Evolutionary conservation across 2,797 vertebrate species (phyloP).

Genomic region (Anguilla megastoma): DNA sequence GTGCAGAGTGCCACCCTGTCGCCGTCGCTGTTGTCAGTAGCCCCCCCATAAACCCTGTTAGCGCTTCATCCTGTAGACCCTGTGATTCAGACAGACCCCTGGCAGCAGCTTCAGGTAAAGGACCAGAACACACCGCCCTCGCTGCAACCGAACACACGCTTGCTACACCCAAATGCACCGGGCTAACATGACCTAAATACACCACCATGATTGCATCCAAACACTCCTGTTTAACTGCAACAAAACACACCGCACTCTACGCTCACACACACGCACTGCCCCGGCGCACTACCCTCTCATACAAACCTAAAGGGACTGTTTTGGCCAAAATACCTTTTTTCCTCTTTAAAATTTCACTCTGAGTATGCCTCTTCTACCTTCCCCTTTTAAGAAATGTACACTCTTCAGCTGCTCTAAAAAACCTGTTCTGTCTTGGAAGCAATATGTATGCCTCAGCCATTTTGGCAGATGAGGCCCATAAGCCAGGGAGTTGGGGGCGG

Average conservation of each 20-base stretch:
- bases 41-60: constrained; percentile 91
- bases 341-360: constrained; percentile 35
- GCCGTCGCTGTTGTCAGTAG: constrained; percentile 86
- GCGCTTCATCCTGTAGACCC: constrained; percentile 89
- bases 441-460: constrained; percentile 18
- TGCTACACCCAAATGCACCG: not conserved
- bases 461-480: not conserved
- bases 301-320: not conserved
- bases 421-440: constrained; percentile 47
- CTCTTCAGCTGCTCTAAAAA: constrained; percentile 32
- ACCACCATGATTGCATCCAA: not conserved
- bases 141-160: constrained; percentile 51
- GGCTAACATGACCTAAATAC: not conserved
- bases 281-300: not conserved
- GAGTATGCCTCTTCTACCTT: constrained; percentile 37
- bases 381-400: constrained; percentile 42
- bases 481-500: not conserved
- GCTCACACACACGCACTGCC: not conserved
- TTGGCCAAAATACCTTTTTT: constrained; percentile 2
- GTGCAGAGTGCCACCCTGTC: constrained; percentile 88
- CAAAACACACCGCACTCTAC: not conserved
- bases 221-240: not conserved
- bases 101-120: constrained; percentile 99
- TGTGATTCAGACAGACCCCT: constrained; percentile 91
- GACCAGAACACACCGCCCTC: constrained; percentile 68